phyloP scores from a whole-genome alignment of 2,888 invertebrate species.

The Latheticus oryzae region DNA sequence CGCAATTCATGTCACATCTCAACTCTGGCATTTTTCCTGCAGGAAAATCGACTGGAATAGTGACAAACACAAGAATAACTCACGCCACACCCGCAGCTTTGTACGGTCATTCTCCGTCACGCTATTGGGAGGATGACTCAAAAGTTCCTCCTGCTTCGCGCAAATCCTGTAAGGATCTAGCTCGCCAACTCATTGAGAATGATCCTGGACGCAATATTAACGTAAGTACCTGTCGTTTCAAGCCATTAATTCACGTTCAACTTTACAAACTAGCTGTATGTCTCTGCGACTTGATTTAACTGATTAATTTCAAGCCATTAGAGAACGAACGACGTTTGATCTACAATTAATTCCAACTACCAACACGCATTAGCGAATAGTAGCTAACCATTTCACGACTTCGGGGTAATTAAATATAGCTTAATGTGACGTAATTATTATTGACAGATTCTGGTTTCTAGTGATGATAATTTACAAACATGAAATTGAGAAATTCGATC shows the following conservation, averaged over 20 bases:
- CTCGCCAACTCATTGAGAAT: conserved; percentile 81
- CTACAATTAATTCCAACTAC: conserved; percentile 38
- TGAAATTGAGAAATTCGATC: too few relatives aligned
- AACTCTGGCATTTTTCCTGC: conserved; percentile 32
- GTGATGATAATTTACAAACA: too few relatives aligned
- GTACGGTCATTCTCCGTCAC: conserved; percentile 79
- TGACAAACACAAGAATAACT: conserved; percentile 83
- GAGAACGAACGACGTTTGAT: conserved; percentile 36
- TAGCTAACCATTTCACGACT: conserved; percentile 25
- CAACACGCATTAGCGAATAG: conserved; percentile 34
- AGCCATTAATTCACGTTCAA: conserved; percentile 13
- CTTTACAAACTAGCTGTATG: conserved; percentile 15
- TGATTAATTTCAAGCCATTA: conserved; percentile 40
- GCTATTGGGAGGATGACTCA: conserved; percentile 85
- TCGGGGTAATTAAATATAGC: conserved; percentile 30
- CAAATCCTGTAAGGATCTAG: conserved; percentile 82
- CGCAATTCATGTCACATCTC: background rate
- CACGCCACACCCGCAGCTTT: conserved; percentile 84
- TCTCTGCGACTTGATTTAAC: conserved; percentile 27
- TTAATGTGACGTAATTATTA: conserved; percentile 22
- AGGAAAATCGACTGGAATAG: conserved; percentile 85
- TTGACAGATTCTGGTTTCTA: conserved; percentile 16
- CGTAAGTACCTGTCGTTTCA: conserved; percentile 65
- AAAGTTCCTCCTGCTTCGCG: conserved; percentile 78
- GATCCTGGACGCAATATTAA: conserved; percentile 81